These are phyloP conservation scores for Dasypus novemcinctus DNA, from an alignment of 2,113 vertebrate species.

Conservation along the genomic window DNA sequence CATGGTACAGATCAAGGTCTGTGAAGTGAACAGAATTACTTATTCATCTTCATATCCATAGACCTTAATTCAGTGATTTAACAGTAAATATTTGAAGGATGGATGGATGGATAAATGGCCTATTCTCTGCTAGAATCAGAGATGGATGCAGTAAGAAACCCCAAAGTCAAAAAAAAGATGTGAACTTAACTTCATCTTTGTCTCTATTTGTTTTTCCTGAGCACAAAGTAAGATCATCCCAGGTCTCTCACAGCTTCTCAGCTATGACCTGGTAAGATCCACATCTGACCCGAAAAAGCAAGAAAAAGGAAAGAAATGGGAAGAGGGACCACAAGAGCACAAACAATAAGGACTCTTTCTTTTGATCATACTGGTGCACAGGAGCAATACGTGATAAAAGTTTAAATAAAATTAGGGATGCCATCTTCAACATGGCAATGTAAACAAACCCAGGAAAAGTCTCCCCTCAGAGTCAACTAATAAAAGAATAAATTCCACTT, in stretches of 20 bases:
- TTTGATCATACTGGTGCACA: background rate
- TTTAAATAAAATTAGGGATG: background rate
- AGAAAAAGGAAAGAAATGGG: background rate
- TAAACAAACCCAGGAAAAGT: too few relatives aligned
- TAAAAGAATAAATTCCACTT: too few relatives aligned
- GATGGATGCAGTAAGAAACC: background rate
- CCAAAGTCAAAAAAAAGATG: background rate
- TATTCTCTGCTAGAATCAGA: background rate
- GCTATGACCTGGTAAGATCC: background rate
- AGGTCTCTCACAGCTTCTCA: background rate
- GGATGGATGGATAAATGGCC: background rate
- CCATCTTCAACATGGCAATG: too few relatives aligned
- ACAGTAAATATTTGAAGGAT: background rate
- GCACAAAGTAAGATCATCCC: background rate
- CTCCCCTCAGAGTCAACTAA: too few relatives aligned
- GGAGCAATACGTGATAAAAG: background rate
- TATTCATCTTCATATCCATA: background rate
- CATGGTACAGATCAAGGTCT: too few relatives aligned
- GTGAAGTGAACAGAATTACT: background rate
- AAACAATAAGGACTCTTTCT: background rate
- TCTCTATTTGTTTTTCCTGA: background rate
- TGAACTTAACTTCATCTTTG: background rate
- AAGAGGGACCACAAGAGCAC: background rate
- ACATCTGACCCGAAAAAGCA: background rate
- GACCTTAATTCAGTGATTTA: background rate